Evolutionary conservation across 2,797 vertebrate genomes (phyloP).

Genomic region (Apodemus agrarius): DNA sequence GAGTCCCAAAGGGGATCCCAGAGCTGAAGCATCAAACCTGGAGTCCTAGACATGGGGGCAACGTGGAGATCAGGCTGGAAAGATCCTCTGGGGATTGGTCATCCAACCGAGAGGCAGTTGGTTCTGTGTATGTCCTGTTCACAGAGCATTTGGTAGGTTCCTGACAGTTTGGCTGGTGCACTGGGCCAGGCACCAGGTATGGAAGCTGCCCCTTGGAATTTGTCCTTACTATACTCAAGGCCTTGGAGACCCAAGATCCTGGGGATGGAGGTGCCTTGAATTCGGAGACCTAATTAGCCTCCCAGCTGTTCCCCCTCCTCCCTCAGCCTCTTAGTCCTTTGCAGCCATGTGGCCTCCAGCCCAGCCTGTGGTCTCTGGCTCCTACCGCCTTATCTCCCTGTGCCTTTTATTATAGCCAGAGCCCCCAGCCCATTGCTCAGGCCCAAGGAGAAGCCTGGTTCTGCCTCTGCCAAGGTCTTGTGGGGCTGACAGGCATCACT

Average conservation of each 20-base stretch:
- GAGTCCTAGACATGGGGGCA: background rate
- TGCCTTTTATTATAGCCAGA: background rate
- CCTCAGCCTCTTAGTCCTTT: background rate
- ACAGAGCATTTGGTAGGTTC: background rate
- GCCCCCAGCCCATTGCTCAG: background rate
- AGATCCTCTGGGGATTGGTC: background rate
- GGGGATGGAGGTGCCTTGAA: background rate
- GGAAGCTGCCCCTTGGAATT: background rate
- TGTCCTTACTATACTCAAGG: background rate
- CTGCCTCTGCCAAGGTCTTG: background rate
- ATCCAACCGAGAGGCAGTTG: background rate
- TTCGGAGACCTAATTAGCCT: background rate
- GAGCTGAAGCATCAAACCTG: constrained; percentile 6
- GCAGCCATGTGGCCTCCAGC: background rate
- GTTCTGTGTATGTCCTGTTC: background rate
- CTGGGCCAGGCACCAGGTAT: background rate
- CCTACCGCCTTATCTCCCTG: background rate
- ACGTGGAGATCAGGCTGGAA: background rate
- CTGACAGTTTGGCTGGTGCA: background rate
- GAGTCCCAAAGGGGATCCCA: constrained; percentile 6
- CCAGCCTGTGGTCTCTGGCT: background rate
- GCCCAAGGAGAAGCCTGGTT: background rate
- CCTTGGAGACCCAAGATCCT: background rate
- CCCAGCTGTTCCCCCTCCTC: background rate
- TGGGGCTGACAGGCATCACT: background rate